Base-by-base conservation (phyloP, 1,140 invertebrate genomes). In the Adelges cooleyi region DNA sequence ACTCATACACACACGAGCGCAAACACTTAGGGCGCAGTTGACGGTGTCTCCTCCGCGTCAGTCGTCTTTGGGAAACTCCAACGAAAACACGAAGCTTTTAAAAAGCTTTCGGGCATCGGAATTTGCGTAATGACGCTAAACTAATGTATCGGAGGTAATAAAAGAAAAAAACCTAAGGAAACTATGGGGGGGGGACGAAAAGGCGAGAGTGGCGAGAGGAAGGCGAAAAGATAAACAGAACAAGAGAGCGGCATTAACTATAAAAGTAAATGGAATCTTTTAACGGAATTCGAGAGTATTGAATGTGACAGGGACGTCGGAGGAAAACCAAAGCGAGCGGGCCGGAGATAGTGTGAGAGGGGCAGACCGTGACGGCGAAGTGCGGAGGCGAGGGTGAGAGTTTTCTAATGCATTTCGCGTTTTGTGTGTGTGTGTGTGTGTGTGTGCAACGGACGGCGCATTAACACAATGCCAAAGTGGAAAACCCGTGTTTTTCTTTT, bases 111-210 rank as follows among this genome's bases (percentile, higher is more conserved):
- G 42, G 56, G 56, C 56, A 33, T 48, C 56, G 56, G 42, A 62
- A 62, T 62, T 62, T 62, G 56, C 56, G 56, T 62, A 62, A 62
- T 48, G 56, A 62, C 56, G 42, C 56, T 62, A 62, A 62, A 33
- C 56, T 62, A 48, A 62, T 48, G 56, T 62, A 62, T 62, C 40
- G 56, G 42, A 46, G 56, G 56, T 48, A 62, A 62, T 48, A 59
- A 59, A 59, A 59, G n/a, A 11, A 33, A 33, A 11, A 33, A 33
- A 11, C 5, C 29, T 11, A 11, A 33, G 29, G n/a, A n/a, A n/a
- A n/a, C n/a, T n/a, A n/a, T n/a, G n/a, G 52, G 29, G 22, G 9
- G 51, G 23, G 23, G 23, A 8, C 49, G 49, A 53, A 38, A 33
- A 18, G 36, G 2, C 13, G 52, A 20, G 44, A 20, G 22, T 5